Evolutionary conservation across 92 coral and sea anemone species (phyloP), one percentile per base, ranked within the genome.

Genomic region (Plumapathes pennacea): DNA sequence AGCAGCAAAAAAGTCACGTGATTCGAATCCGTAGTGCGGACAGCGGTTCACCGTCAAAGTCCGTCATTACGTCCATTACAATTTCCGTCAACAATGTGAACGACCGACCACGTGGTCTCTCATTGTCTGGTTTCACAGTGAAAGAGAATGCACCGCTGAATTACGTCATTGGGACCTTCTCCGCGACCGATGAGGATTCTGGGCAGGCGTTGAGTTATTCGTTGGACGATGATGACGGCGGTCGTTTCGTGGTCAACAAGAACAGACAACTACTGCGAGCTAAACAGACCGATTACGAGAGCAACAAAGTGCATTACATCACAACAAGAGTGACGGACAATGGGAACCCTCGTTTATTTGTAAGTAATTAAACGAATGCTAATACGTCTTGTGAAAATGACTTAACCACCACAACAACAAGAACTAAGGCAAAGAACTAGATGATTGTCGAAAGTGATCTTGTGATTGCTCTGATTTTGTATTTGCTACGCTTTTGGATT

Each of bases 1-100:
- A 87, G 54, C 62, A 66, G 7, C 58, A 62, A 49, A 41, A 48
- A 4, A 71, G 37, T 41, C 76, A 87, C 57, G 26, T 28, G 20
- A 72, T 87, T 49, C 71, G 50, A 52, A 71, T 87, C 58, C 85
- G 83, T 50, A 87, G 89, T 82, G 64, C 74, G 17, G 95, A 87
- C 76, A 87, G 89, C 74, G 95, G 89, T 24, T 82, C 83, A 21
- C 95, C 95, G 39, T 53, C 72, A n/a, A 80, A 77, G 36, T 72
- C 68, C 36, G 53, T 87, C 53, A 38, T 23, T 21, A 62, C 44
- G 12, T 70, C 78, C 18, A 46, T 87, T 52, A 64, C 55, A 18
- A 62, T 87, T 22, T 46, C 55, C 25, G 58, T 87, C 23, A 65
- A 58, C 34, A 69, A 87, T 73, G 59, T 42, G 45, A 87, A 87